Percentiles rank a stretch among this genome's conserved stretches.
phyloP scores from a whole-genome alignment of 2,888 invertebrate species.

The Diarsia dahlii region DNA sequence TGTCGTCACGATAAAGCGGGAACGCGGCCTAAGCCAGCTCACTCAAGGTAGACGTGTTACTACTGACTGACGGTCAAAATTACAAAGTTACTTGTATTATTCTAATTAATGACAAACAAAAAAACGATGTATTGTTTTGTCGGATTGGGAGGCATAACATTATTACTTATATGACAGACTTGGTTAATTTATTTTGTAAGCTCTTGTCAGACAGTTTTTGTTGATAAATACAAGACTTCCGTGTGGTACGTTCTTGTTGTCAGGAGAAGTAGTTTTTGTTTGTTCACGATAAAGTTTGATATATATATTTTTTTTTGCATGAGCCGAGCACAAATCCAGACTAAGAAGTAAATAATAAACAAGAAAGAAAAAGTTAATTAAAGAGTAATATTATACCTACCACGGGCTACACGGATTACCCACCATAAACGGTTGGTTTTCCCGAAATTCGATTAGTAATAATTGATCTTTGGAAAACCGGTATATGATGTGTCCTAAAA shows the following conservation, averaged over 20 bases:
- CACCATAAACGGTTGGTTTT: constrained; percentile 7
- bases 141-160: no score
- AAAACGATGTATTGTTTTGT: constrained; percentile 1
- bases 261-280: not conserved
- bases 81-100: not conserved
- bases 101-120: not conserved
- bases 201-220: not conserved
- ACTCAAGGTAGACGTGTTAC: not conserved
- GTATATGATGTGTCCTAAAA: not conserved
- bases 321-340: no score
- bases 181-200: not conserved
- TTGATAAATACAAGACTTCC: not conserved
- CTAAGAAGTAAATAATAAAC: no score
- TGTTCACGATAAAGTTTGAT: not conserved
- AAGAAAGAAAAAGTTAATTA: no score
- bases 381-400: no score
- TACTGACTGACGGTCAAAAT: not conserved
- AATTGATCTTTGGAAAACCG: not conserved
- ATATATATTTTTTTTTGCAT: no score
- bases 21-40: not conserved
- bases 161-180: not conserved
- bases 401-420: no score
- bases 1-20: no score
- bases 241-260: not conserved
- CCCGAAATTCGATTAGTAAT: not conserved